A percentile compares a stretch with the other conserved stretches of the same genome.
These are phyloP conservation scores for Phrynosoma platyrhinos DNA, from an alignment of 2,113 vertebrate species.

Conservation along the genomic window DNA sequence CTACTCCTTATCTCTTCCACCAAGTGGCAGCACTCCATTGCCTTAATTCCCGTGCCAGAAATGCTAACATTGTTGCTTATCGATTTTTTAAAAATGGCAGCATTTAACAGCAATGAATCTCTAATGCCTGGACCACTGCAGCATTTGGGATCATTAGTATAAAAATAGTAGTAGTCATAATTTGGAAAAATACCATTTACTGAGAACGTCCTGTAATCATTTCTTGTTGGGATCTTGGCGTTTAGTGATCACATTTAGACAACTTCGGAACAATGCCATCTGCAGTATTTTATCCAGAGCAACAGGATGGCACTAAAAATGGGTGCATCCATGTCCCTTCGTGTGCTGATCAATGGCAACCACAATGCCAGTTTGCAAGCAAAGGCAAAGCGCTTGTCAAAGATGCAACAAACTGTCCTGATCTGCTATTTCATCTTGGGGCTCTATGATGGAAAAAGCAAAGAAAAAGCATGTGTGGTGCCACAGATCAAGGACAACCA, in stretches of 20 bases:
- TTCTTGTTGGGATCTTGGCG: not conserved
- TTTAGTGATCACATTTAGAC: no score
- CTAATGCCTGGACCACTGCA: not conserved
- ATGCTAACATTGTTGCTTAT: not conserved
- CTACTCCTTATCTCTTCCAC: not conserved
- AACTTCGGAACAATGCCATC: not conserved
- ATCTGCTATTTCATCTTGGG: not conserved
- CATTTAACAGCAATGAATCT: not conserved
- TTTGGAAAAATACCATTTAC: not conserved
- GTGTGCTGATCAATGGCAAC: not conserved
- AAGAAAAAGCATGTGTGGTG: not conserved
- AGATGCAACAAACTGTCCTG: not conserved
- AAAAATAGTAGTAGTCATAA: not conserved
- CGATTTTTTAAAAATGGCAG: not conserved
- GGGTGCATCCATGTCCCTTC: not conserved
- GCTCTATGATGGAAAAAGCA: not conserved
- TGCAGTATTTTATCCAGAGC: not conserved
- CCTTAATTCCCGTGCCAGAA: not conserved
- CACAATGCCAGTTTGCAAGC: not conserved
- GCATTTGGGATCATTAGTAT: not conserved
- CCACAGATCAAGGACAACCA: not conserved
- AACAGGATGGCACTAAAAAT: not conserved
- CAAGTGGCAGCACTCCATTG: conserved; percentile 14
- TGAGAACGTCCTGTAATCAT: not conserved
- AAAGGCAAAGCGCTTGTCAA: not conserved